These are phyloP conservation scores for Drosophila lacertosa DNA, from an alignment of 1,140 invertebrate species.

Conservation along the genomic window DNA sequence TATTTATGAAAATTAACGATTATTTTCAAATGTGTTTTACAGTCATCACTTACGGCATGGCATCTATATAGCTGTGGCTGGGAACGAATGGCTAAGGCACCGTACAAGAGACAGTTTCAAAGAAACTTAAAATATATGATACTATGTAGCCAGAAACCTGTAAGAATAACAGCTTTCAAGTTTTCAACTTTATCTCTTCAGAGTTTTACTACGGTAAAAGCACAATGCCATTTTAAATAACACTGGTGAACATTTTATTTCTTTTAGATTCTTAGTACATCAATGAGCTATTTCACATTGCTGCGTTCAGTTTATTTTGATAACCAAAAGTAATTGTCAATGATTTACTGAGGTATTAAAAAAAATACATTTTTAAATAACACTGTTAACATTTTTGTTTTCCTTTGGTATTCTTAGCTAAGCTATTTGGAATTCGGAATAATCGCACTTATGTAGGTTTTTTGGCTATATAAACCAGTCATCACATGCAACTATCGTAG, in stretches of 20 bases:
- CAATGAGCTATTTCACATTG: conserved; percentile 78
- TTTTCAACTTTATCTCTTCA: conserved; percentile 78
- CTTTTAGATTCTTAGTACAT: conserved; percentile 72
- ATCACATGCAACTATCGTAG: too few relatives aligned
- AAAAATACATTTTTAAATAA: too few relatives aligned
- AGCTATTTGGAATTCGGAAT: too few relatives aligned
- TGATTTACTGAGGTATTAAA: too few relatives aligned
- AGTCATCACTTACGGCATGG: conserved; percentile 66
- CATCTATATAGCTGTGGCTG: conserved; percentile 72
- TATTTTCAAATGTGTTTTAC: background rate
- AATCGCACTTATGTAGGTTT: too few relatives aligned
- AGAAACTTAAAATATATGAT: conserved; percentile 71
- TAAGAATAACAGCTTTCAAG: conserved; percentile 77
- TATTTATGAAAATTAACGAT: background rate
- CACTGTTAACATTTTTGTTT: too few relatives aligned
- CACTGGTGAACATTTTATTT: background rate
- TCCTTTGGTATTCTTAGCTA: too few relatives aligned
- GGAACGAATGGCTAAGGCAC: conserved; percentile 38
- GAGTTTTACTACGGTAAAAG: conserved; percentile 72
- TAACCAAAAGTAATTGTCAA: conserved; percentile 4
- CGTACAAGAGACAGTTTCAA: conserved; percentile 49
- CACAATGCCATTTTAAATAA: background rate
- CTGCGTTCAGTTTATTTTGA: conserved; percentile 71
- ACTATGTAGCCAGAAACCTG: conserved; percentile 71
- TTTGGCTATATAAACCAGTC: too few relatives aligned